Evolutionary conservation across 2,797 vertebrate genomes (phyloP).

Genomic region (Argyrosomus regius): DNA sequence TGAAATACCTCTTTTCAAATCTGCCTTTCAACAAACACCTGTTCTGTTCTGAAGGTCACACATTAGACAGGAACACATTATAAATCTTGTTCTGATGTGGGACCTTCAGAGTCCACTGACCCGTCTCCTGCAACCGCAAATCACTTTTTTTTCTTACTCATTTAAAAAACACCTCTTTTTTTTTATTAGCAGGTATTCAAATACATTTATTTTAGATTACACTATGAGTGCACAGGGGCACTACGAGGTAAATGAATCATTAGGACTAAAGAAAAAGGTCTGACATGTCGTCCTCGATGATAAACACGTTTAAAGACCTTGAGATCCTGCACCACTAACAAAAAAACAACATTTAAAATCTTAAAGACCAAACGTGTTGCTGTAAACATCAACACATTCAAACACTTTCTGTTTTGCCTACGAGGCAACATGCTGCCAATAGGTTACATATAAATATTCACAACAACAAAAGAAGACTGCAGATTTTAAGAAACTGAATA

Average conservation of each 20-base stretch:
- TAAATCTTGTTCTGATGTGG: neutral
- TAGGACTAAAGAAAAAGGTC: neutral
- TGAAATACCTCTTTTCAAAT: slow-evolving; percentile 18
- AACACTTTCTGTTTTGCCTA: neutral
- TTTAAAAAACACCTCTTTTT: neutral
- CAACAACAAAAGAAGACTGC: neutral
- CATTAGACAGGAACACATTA: neutral
- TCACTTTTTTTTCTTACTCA: fast-evolving
- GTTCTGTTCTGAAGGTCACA: neutral
- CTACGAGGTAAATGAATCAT: neutral
- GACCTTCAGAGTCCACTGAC: slow-evolving; percentile 1
- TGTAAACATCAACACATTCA: neutral
- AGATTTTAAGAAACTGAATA: neutral
- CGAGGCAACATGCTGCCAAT: neutral
- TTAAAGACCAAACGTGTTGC: no score
- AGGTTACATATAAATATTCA: neutral
- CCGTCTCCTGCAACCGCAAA: neutral
- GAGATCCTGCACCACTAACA: neutral
- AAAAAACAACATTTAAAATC: neutral
- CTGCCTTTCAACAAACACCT: neutral
- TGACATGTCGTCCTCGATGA: neutral
- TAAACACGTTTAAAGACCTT: neutral
- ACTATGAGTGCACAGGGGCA: neutral
- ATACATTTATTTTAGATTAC: neutral
- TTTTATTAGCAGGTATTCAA: neutral